A percentile compares a stretch with the other conserved stretches of the same genome.
Conservation (phyloP, 2,888 invertebrate species). For the Bombylius discolor region DNA sequence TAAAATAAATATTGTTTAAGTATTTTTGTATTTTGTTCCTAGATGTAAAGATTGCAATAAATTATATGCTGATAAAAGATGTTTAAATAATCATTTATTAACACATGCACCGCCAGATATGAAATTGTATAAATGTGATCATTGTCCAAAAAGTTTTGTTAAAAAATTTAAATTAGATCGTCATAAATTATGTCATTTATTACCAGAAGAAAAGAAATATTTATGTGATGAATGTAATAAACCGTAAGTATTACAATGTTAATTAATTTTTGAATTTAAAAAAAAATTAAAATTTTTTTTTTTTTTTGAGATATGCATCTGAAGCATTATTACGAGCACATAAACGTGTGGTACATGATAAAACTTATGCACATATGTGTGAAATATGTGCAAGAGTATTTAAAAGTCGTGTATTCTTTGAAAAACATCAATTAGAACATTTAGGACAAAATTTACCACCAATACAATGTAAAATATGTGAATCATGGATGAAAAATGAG, state of each 20-base stretch:
- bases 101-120: conserved; percentile 14
- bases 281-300: background rate
- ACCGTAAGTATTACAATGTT: conserved; percentile 19
- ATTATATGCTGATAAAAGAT: conserved; percentile 14
- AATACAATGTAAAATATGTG: conserved; percentile 17
- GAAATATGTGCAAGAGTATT: conserved; percentile 18
- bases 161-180: conserved; percentile 18
- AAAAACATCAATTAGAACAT: conserved; percentile 18
- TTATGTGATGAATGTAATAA: conserved; percentile 29
- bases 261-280: background rate
- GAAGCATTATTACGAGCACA: conserved; percentile 16
- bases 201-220: conserved; percentile 14
- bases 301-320: conserved; percentile 13
- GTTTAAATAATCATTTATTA: conserved; percentile 16
- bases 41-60: conserved; percentile 14
- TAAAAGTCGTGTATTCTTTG: conserved; percentile 17
- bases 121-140: conserved; percentile 15
- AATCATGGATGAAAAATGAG: conserved; percentile 19
- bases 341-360: conserved; percentile 15
- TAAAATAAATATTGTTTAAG: background rate
- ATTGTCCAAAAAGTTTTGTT: conserved; percentile 17
- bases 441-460: conserved; percentile 15
- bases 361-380: conserved; percentile 17
- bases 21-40: background rate
- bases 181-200: conserved; percentile 17